Percentiles rank a stretch among this genome's conserved stretches.
Evolutionary conservation across 2,888 invertebrate species (phyloP).

Genomic region (Tiliacea aurago): DNA sequence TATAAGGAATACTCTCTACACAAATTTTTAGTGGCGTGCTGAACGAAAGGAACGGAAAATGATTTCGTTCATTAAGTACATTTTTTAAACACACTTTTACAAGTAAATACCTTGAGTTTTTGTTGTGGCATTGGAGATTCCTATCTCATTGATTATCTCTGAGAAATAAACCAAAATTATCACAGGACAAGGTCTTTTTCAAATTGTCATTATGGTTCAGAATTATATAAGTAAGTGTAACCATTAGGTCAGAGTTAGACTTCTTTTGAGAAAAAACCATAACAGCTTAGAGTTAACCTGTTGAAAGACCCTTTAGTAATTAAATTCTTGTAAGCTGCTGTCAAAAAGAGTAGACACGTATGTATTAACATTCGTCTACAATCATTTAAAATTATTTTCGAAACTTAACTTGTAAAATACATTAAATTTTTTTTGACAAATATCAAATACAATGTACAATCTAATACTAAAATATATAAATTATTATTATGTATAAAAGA

Average conservation of each 20-base stretch:
- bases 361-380: background rate
- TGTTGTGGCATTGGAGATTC: background rate
- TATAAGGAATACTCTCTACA: slow-evolving; percentile 14
- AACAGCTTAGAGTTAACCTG: too few relatives aligned
- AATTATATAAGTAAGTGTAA: background rate
- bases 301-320: too few relatives aligned
- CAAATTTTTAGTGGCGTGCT: slow-evolving; percentile 1
- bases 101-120: background rate
- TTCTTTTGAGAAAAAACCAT: too few relatives aligned
- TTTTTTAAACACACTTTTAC: background rate
- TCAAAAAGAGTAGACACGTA: background rate
- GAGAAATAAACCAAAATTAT: background rate
- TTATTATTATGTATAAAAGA: background rate
- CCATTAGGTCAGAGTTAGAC: background rate
- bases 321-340: background rate
- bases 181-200: background rate
- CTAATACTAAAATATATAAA: background rate
- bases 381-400: background rate
- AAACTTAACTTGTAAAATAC: too few relatives aligned
- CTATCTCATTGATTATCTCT: background rate
- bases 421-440: background rate
- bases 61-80: background rate
- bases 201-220: background rate
- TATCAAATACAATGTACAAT: background rate
- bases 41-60: background rate